Conservation (phyloP, 1,140 invertebrate genomes). For the Pollicipes pollicipes region DNA sequence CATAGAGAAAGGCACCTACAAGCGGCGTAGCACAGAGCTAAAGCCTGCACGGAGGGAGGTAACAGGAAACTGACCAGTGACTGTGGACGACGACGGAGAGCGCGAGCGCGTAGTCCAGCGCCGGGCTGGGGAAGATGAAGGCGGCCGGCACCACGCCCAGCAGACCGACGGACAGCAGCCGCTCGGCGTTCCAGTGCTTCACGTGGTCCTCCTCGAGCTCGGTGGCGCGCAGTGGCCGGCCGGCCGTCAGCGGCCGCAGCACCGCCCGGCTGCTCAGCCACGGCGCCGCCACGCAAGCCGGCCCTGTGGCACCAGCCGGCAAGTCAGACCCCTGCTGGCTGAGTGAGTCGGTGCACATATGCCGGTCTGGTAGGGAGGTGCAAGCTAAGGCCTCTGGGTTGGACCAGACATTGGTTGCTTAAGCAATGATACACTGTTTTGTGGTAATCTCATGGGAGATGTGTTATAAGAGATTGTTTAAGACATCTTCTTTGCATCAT, state of each 20-base stretch:
- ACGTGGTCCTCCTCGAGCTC: constrained; percentile 30
- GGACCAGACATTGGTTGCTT: too few relatives aligned
- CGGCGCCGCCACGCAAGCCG: background rate
- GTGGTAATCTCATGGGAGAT: too few relatives aligned
- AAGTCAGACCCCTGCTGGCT: too few relatives aligned
- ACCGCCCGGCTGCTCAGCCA: background rate
- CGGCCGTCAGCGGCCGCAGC: background rate
- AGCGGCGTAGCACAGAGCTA: too few relatives aligned
- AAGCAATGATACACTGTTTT: too few relatives aligned
- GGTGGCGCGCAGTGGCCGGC: too few relatives aligned
- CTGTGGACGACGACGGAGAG: constrained; percentile 44
- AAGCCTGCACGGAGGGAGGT: too few relatives aligned
- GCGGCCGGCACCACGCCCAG: constrained; percentile 43
- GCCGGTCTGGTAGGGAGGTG: too few relatives aligned
- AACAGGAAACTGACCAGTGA: constrained; percentile 55
- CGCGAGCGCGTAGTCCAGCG: constrained; percentile 44
- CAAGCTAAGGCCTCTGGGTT: too few relatives aligned
- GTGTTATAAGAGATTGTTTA: too few relatives aligned
- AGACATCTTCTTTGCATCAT: too few relatives aligned
- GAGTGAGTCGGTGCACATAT: too few relatives aligned
- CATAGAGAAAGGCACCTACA: background rate
- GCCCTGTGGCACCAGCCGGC: background rate
- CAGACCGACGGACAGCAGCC: constrained; percentile 36
- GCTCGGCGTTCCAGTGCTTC: constrained; percentile 48
- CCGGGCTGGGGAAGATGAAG: constrained; percentile 37